Conservation (phyloP, 2,888 invertebrate species). For the Parnassius orleans region DNA sequence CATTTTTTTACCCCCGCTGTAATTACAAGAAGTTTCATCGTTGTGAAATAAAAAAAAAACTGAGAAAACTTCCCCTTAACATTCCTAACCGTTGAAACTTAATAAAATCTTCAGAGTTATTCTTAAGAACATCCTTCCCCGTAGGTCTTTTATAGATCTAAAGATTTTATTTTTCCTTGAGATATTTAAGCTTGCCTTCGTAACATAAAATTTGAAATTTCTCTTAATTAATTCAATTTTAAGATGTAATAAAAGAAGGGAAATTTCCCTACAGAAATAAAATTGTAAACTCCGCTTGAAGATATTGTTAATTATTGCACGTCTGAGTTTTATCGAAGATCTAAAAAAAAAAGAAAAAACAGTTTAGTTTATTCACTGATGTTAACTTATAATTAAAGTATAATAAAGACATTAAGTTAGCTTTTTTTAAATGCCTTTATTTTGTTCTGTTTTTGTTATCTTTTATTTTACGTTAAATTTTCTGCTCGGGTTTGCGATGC, state of each 20-base stretch:
- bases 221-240: not conserved
- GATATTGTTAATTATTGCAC: no score
- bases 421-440: no score
- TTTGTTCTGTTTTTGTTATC: no score
- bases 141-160: conserved; percentile 8
- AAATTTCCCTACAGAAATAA: no score
- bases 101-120: conserved; percentile 17
- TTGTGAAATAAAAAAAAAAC: conserved; percentile 2
- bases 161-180: conserved; percentile 5
- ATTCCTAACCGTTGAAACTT: conserved; percentile 21
- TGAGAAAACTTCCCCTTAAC: conserved; percentile 13
- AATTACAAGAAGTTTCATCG: conserved; percentile 21
- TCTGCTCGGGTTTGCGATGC: no score
- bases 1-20: conserved; percentile 15
- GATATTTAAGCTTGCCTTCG: not conserved
- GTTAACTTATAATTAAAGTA: no score
- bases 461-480: no score
- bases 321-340: no score
- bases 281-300: no score
- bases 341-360: no score
- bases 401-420: no score
- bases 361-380: no score
- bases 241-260: not conserved
- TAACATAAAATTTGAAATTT: not conserved
- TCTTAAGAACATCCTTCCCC: conserved; percentile 11